Evolutionary conservation across 2,797 vertebrate species (phyloP), one percentile per base, ranked within the genome.

Genomic region (Cirrhinus mrigala): DNA sequence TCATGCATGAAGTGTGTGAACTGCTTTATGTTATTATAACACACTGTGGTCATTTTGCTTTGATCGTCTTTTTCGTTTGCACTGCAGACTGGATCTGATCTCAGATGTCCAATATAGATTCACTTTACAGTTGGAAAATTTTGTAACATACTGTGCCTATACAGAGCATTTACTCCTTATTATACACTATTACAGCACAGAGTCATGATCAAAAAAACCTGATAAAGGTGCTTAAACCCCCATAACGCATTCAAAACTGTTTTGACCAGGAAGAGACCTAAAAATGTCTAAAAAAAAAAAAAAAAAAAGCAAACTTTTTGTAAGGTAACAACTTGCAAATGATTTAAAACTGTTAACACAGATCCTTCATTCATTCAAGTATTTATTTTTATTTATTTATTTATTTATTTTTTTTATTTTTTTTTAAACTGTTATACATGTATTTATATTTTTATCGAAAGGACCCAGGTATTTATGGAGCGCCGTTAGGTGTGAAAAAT

Each of bases 71-170:
- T 80, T 33, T 79, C 68, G 14, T 24, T 50, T n/a, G 33, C 20
- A 71, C 37, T 69, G 84, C 81, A 83, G 76, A 54, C 69, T 79
- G 22, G 50, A 83, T 82, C 48, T 79, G 44, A 83, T 37, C 80
- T 60, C 50, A 16, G 70, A 46, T 0, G 9, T 6, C n/a, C 4
- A 46, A 50, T 16, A 54, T 3, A 0, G n/a, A 27, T 74, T 29
- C 2, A 46, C 2, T 52, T 29, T 74, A 18, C n/a, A 33, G 22
- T 20, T 52, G 8, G 3, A 33, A 6, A 10, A 6, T 15, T 76
- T 75, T 33, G 18, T 22, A 7, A 22, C 52, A 22, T 74, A 1
- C 33, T 33, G 16, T 33, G 18, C 12, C 27, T 52, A 20, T 75
- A 52, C 48, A 73, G 70, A 73, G 44, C 44, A 27, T 46, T 44